A percentile compares a stretch with the other conserved stretches of the same genome.
These are phyloP conservation scores for Drosophila rellima DNA, from an alignment of 2,888 invertebrate genomes.

Conservation along the genomic window DNA sequence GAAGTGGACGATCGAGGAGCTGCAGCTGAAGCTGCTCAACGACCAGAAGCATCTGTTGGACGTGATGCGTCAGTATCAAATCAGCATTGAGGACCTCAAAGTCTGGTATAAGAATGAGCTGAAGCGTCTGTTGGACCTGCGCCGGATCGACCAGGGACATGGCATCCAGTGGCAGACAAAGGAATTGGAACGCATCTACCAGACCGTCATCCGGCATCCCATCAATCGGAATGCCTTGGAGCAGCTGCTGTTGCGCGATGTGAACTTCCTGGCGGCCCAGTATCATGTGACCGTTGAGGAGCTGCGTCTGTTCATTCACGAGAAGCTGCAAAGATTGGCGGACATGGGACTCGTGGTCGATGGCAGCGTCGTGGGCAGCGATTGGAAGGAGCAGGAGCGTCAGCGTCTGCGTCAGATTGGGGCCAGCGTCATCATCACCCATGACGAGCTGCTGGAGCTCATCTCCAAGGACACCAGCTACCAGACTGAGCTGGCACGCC, in stretches of 20 bases:
- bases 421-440: slow-evolving; percentile 74
- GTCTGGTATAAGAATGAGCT: slow-evolving; percentile 81
- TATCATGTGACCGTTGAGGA: slow-evolving; percentile 78
- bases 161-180: slow-evolving; percentile 76
- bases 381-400: slow-evolving; percentile 80
- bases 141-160: slow-evolving; percentile 68
- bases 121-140: slow-evolving; percentile 69
- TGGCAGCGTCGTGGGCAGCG: slow-evolving; percentile 5
- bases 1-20: slow-evolving; percentile 83
- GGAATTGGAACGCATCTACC: slow-evolving; percentile 80
- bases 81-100: slow-evolving; percentile 74
- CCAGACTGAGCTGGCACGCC: slow-evolving; percentile 71
- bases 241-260: slow-evolving; percentile 62
- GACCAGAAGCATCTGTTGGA: slow-evolving; percentile 73
- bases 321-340: slow-evolving; percentile 74
- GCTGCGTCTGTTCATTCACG: slow-evolving; percentile 76
- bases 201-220: slow-evolving; percentile 63
- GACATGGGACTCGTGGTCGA: slow-evolving; percentile 73
- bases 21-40: slow-evolving; percentile 72
- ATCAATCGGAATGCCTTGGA: slow-evolving; percentile 69
- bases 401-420: slow-evolving; percentile 79
- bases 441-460: slow-evolving; percentile 77
- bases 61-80: slow-evolving; percentile 71
- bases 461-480: slow-evolving; percentile 71
- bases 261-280: slow-evolving; percentile 48